Percentiles rank a stretch among this genome's conserved stretches.
Conservation (phyloP, 2,113 vertebrate genomes). For the Cheirogaleus medius region DNA sequence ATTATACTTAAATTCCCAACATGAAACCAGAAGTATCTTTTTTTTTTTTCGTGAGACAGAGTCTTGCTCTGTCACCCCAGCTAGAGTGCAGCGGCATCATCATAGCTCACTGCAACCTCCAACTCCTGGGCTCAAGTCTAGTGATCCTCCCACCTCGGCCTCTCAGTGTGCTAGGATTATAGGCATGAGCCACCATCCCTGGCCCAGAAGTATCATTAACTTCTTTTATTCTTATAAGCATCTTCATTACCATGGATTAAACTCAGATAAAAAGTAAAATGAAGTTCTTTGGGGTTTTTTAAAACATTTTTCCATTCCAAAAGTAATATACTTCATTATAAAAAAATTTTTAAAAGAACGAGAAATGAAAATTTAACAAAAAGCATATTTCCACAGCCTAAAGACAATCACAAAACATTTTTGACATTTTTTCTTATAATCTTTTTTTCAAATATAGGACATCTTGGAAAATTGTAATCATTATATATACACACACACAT, state of each 20-base stretch:
- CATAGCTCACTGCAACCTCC: too few relatives aligned
- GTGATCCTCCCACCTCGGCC: too few relatives aligned
- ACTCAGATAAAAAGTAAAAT: neutral
- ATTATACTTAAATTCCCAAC: neutral
- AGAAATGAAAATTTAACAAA: constrained; percentile 19
- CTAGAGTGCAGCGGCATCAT: too few relatives aligned
- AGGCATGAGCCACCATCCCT: too few relatives aligned
- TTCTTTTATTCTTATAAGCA: neutral
- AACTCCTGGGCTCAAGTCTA: too few relatives aligned
- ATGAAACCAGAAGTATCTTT: constrained; percentile 5
- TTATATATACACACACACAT: too few relatives aligned
- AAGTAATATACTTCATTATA: neutral
- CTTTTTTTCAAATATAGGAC: neutral
- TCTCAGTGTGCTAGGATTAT: too few relatives aligned
- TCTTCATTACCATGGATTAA: constrained; percentile 22
- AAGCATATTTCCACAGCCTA: neutral
- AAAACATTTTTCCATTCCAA: neutral
- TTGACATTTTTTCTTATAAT: constrained; percentile 11
- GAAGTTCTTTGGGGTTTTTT: neutral
- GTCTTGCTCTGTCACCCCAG: too few relatives aligned
- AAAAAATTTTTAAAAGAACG: neutral
- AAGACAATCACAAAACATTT: neutral
- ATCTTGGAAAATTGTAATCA: neutral
- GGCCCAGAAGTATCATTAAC: neutral
- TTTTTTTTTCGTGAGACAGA: neutral